Evolutionary conservation across 2,888 invertebrate genomes (phyloP).

Genomic region (Drosophila macrospina): DNA sequence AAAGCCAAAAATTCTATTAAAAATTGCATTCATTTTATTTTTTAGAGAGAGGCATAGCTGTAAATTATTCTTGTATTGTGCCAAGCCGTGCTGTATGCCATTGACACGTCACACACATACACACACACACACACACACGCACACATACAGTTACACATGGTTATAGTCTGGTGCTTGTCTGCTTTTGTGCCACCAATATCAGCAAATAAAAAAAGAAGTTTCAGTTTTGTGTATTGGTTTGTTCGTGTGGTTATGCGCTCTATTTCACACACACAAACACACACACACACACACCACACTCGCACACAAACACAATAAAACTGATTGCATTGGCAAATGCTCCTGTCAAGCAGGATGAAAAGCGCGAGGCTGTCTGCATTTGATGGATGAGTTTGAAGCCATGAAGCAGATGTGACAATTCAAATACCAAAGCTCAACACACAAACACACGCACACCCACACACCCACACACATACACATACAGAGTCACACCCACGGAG

Average conservation of each 20-base stretch:
- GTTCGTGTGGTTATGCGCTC: constrained; percentile 67
- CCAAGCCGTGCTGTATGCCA: constrained; percentile 33
- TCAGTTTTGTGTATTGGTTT: constrained; percentile 59
- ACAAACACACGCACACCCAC: constrained; percentile 33
- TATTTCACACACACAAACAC: constrained; percentile 48
- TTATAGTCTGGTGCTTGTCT: constrained; percentile 48
- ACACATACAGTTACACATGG: constrained; percentile 25
- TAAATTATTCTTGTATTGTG: constrained; percentile 70
- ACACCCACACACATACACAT: constrained; percentile 28
- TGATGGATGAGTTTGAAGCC: constrained; percentile 78
- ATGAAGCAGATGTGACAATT: constrained; percentile 81
- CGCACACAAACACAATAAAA: constrained; percentile 58
- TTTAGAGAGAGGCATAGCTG: constrained; percentile 14
- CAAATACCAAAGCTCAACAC: constrained; percentile 74
- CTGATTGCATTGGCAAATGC: constrained; percentile 76
- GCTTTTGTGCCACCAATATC: constrained; percentile 29
- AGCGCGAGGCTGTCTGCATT: constrained; percentile 64
- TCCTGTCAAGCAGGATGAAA: constrained; percentile 64
- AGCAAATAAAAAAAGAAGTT: constrained; percentile 18
- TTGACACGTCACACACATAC: constrained; percentile 30
- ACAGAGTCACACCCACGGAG: constrained; percentile 16
- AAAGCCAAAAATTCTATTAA: constrained; percentile 56
- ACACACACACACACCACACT: constrained; percentile 21
- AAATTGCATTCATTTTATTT: constrained; percentile 60
- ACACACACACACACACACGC: constrained; percentile 29